Conservation (phyloP, 2,888 invertebrate species). For the Drosophila longiperda region DNA sequence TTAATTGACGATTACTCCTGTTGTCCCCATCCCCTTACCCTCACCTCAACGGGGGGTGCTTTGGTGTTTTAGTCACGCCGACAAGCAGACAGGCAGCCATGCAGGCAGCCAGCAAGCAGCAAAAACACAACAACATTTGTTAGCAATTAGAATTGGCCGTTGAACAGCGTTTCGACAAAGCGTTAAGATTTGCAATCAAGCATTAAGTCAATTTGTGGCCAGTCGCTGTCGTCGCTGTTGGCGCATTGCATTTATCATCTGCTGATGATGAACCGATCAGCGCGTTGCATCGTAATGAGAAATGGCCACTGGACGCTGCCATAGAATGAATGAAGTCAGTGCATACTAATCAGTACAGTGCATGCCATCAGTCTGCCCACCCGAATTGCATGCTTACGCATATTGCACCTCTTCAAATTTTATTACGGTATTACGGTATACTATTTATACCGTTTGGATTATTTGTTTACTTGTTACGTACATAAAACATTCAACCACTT, state of each 20-base stretch:
- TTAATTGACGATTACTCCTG: constrained; percentile 62
- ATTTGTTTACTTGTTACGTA: background rate
- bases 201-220: constrained; percentile 75
- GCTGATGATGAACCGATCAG: constrained; percentile 51
- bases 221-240: constrained; percentile 22
- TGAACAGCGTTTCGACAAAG: constrained; percentile 72
- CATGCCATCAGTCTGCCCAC: constrained; percentile 26
- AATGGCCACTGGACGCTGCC: constrained; percentile 41
- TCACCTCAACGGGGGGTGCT: constrained; percentile 34
- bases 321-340: constrained; percentile 24
- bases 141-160: constrained; percentile 73
- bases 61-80: constrained; percentile 59
- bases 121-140: constrained; percentile 63
- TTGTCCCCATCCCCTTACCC: background rate
- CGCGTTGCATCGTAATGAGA: constrained; percentile 31
- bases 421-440: no score
- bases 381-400: background rate
- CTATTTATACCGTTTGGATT: background rate
- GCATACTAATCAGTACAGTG: constrained; percentile 25
- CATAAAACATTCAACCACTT: background rate
- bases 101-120: constrained; percentile 12
- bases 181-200: constrained; percentile 79
- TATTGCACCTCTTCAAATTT: background rate
- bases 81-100: constrained; percentile 47
- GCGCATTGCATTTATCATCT: constrained; percentile 52